These are phyloP conservation scores for Drosophila neocordata DNA, from an alignment of 1,140 invertebrate species.

Conservation along the genomic window DNA sequence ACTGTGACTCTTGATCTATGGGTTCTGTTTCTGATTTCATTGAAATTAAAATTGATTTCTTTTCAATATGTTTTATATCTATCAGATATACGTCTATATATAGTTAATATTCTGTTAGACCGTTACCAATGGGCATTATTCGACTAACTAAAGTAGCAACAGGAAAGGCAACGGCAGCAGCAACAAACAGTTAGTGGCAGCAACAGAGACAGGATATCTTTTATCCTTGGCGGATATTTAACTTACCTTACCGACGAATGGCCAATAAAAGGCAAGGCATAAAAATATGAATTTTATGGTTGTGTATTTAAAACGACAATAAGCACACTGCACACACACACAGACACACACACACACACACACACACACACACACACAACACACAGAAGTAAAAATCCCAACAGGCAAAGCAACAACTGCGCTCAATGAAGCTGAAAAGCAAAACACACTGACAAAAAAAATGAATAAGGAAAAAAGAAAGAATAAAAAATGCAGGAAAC, in stretches of 20 bases:
- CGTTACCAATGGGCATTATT: background rate
- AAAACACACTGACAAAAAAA: slow-evolving; percentile 28
- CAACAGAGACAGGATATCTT: slow-evolving; percentile 5
- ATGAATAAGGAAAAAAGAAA: slow-evolving; percentile 9
- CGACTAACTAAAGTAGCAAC: slow-evolving; percentile 2
- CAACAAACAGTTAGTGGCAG: background rate
- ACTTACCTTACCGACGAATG: slow-evolving; percentile 43
- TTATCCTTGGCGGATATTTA: slow-evolving; percentile 30
- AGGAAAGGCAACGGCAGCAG: background rate
- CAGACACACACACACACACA: slow-evolving; percentile 8
- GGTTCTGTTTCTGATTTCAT: too few relatives aligned
- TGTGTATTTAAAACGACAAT: slow-evolving; percentile 77
- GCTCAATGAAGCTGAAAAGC: slow-evolving; percentile 75
- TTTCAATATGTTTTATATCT: too few relatives aligned
- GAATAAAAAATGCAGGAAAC: background rate
- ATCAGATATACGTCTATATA: too few relatives aligned
- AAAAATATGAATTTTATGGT: slow-evolving; percentile 79
- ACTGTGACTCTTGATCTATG: too few relatives aligned
- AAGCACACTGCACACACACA: slow-evolving; percentile 44
- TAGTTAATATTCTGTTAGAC: too few relatives aligned
- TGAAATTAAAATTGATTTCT: too few relatives aligned
- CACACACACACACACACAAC: slow-evolving; percentile 11
- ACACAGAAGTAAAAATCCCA: slow-evolving; percentile 25
- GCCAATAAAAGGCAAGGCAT: slow-evolving; percentile 70
- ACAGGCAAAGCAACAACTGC: slow-evolving; percentile 60